phyloP scores from a whole-genome alignment of 1,140 invertebrate genomes.

The Dufourea novaeangliae region DNA sequence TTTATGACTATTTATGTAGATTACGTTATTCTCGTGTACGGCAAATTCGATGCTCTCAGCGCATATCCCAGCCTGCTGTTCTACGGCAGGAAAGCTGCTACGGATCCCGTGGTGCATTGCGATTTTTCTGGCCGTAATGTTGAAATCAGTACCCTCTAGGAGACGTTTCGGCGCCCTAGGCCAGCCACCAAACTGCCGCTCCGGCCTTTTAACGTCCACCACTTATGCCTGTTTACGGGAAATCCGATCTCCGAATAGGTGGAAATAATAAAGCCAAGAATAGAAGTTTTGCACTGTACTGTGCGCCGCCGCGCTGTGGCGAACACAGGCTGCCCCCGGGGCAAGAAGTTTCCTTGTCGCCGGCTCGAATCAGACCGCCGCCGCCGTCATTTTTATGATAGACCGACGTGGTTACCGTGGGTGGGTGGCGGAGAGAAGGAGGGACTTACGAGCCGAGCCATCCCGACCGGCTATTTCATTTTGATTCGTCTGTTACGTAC shows the following conservation, averaged over 20 bases:
- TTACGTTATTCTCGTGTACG: constrained; percentile 14
- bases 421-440: neutral
- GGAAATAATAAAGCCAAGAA: constrained; percentile 23
- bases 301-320: neutral
- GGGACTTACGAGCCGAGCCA: neutral
- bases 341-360: constrained; percentile 13
- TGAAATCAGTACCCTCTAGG: neutral
- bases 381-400: neutral
- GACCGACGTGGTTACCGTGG: neutral
- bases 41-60: neutral
- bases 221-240: neutral
- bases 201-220: neutral
- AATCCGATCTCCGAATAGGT: neutral
- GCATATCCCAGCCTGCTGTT: too few relatives aligned
- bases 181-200: neutral
- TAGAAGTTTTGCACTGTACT: neutral
- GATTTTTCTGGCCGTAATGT: neutral
- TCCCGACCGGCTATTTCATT: neutral
- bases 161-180: constrained; percentile 17
- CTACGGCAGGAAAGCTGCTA: neutral
- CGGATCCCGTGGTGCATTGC: neutral
- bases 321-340: neutral
- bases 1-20: constrained; percentile 57
- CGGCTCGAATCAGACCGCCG: neutral
- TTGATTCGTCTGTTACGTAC: neutral